phyloP scores from a whole-genome alignment of 2,888 invertebrate genomes.

The Timandra comae region DNA sequence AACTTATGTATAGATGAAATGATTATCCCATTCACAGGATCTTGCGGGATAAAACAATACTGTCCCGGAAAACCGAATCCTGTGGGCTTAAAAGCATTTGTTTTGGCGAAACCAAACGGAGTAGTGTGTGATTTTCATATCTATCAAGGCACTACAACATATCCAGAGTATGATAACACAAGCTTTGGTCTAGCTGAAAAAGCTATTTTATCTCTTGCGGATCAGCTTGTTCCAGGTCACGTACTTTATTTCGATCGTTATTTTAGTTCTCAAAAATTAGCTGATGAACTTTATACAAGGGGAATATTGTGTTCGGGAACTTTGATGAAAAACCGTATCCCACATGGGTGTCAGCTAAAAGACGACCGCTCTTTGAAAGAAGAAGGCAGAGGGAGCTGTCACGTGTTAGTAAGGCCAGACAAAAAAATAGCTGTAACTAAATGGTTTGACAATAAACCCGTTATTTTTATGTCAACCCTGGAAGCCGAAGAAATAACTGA shows the following conservation, averaged over 20 bases:
- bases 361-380: conserved; percentile 2
- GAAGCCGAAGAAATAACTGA: neutral
- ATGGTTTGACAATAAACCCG: conserved; percentile 17
- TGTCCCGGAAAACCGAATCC: conserved; percentile 16
- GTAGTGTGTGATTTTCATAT: conserved; percentile 13
- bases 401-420: neutral
- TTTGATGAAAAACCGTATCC: conserved; percentile 6
- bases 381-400: conserved; percentile 4
- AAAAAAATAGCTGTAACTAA: conserved; percentile 8
- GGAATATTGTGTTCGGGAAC: conserved; percentile 3
- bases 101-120: conserved; percentile 14
- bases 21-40: conserved; percentile 14
- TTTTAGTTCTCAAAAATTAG: conserved; percentile 5
- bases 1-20: conserved; percentile 12
- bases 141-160: conserved; percentile 16
- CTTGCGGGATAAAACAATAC: conserved; percentile 10
- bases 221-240: conserved; percentile 4
- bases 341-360: neutral
- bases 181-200: conserved; percentile 5
- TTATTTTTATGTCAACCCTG: conserved; percentile 9
- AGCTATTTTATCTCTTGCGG: conserved; percentile 2
- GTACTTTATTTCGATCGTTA: conserved; percentile 5
- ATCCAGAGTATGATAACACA: conserved; percentile 2
- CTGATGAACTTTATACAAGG: neutral
- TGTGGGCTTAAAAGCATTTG: conserved; percentile 16